A percentile compares a stretch with the other conserved stretches of the same genome.
phyloP scores from a whole-genome alignment of 2,888 invertebrate species.

The Microplitis manilae region DNA sequence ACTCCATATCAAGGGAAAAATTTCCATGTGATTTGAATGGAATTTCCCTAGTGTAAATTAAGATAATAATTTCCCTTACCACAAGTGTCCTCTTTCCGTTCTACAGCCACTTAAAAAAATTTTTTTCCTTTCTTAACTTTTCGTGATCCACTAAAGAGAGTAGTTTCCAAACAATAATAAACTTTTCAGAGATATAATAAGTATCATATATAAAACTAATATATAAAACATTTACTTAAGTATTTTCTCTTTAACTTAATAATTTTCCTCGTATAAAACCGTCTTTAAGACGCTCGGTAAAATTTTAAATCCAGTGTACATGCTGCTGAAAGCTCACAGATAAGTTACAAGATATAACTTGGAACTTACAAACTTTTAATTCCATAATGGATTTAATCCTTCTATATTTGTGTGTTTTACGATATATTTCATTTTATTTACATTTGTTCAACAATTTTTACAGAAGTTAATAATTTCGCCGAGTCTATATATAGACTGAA shows the following conservation, averaged over 20 bases:
- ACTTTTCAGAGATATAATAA: not conserved
- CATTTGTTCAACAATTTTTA: not conserved
- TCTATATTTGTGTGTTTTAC: not conserved
- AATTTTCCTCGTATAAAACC: not conserved
- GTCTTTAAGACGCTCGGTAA: not conserved
- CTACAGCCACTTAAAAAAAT: not conserved
- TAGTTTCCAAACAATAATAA: not conserved
- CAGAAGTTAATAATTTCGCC: not conserved
- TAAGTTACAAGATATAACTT: not conserved
- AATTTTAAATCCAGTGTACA: not conserved
- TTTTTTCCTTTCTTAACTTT: not conserved
- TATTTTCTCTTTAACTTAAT: not conserved
- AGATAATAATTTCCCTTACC: constrained; percentile 4
- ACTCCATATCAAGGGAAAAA: constrained; percentile 5
- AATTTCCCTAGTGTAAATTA: not conserved
- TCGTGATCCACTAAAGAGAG: not conserved
- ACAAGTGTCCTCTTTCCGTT: not conserved
- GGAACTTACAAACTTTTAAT: not conserved
- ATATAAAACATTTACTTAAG: too few relatives aligned
- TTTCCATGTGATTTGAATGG: constrained; percentile 21
- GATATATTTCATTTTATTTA: too few relatives aligned
- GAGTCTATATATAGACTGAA: not conserved
- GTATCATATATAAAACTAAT: not conserved
- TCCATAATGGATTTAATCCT: not conserved
- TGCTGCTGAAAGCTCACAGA: not conserved